Percentiles rank a stretch among this genome's conserved stretches.
Evolutionary conservation across 2,888 invertebrate genomes (phyloP).

Genomic region (Didymodactylos carnosus): DNA sequence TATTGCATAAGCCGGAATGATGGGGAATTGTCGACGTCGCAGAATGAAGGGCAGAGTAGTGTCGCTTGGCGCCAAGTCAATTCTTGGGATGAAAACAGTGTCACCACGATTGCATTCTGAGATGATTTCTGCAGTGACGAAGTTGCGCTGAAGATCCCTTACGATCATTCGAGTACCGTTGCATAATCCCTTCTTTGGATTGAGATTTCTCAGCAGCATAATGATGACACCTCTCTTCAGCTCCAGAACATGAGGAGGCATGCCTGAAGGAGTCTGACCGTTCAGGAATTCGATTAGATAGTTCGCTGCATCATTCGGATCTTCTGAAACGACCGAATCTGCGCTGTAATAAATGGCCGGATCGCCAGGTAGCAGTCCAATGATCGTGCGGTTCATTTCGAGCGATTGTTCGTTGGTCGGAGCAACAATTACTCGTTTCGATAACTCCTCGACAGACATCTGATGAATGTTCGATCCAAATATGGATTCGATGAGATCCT

Average conservation of each 20-base stretch:
- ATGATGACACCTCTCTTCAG: conserved; percentile 18
- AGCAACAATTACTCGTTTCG: neutral
- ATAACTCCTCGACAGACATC: neutral
- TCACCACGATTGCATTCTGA: conserved; percentile 2
- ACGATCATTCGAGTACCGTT: conserved; percentile 18
- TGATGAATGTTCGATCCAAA: too few relatives aligned
- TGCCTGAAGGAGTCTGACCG: conserved; percentile 16
- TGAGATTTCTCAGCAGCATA: conserved; percentile 18
- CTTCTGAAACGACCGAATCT: neutral
- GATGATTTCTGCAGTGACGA: conserved; percentile 5
- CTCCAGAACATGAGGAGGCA: conserved; percentile 16
- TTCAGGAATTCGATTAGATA: conserved; percentile 17
- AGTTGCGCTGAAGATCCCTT: neutral
- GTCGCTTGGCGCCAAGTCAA: conserved; percentile 14
- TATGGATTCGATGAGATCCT: too few relatives aligned
- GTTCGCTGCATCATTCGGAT: neutral
- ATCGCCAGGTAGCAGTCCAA: neutral
- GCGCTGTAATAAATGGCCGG: neutral
- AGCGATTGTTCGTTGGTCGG: neutral
- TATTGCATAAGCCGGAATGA: conserved; percentile 22
- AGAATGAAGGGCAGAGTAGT: conserved; percentile 15
- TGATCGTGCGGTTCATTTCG: neutral
- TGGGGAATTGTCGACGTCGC: conserved; percentile 17
- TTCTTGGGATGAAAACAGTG: conserved; percentile 15
- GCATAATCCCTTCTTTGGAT: conserved; percentile 16